A percentile compares a stretch with the other conserved stretches of the same genome.
phyloP scores from a whole-genome alignment of 2,888 invertebrate species.

The Emmelina monodactyla region DNA sequence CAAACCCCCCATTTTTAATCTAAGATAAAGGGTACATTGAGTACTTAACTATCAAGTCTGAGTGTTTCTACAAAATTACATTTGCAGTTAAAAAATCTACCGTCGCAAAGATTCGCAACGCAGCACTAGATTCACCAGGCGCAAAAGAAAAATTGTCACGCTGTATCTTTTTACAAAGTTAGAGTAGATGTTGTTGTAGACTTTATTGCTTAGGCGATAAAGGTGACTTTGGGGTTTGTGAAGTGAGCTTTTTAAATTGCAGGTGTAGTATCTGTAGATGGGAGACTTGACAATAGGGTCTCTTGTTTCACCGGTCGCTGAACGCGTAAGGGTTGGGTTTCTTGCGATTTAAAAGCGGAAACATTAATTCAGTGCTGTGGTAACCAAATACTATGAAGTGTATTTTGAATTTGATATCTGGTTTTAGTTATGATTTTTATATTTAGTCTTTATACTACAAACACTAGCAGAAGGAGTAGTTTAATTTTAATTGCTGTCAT shows the following conservation, averaged over 20 bases:
- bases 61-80: conserved; percentile 20
- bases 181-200: conserved; percentile 9
- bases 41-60: conserved; percentile 50
- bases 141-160: conserved; percentile 19
- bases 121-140: conserved; percentile 4
- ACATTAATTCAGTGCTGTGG: too few relatives aligned
- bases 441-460: too few relatives aligned
- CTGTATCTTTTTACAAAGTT: conserved; percentile 22
- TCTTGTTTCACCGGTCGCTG: conserved; percentile 58
- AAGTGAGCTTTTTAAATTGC: conserved; percentile 20
- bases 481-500: too few relatives aligned
- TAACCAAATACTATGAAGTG: too few relatives aligned
- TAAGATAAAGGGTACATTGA: conserved; percentile 62
- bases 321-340: conserved; percentile 24
- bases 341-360: conserved; percentile 12
- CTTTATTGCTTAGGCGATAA: conserved; percentile 10
- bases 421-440: neutral
- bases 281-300: conserved; percentile 50
- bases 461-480: too few relatives aligned
- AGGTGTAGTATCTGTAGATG: conserved; percentile 42
- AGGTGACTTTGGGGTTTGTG: conserved; percentile 17
- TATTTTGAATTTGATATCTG: neutral
- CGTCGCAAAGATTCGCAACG: conserved; percentile 7
- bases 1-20: conserved; percentile 52
- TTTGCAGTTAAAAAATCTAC: conserved; percentile 12